Evolutionary conservation across 2,888 invertebrate genomes (phyloP), one percentile per base, ranked within the genome.

Genomic region (Heliconius ismenius): DNA sequence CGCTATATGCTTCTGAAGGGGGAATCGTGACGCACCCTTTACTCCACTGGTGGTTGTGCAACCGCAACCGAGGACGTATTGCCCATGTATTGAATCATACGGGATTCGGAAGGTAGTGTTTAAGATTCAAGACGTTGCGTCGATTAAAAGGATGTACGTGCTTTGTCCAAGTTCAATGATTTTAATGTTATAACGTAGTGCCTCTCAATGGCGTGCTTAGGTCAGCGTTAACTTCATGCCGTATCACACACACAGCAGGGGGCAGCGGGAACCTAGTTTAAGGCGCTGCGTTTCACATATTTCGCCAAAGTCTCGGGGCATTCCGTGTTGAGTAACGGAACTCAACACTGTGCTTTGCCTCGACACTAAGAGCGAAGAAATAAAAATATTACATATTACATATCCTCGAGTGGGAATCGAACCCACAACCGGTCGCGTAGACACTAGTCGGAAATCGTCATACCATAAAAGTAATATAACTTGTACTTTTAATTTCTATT

Each of bases 11-110:
- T 83, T 82, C 83, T 84, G 86, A 86, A 85, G 83, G 60, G 68
- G 72, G 49, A 64, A 83, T 85, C 83, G 86, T 90, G 90, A 90
- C 90, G 87, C 87, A 86, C 88, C 87, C 86, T 86, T 82, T 82
- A 81, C 83, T 80, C 76, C 83, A 83, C 82, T 83, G 77, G 76
- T 75, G 78, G 83, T 89, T 89, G 88, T 87, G 88, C 87, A 88
- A 88, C 81, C 75, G 75, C 77, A 69, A 69, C 84, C 91, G 87
- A 91, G 92, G 91, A 89, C 91, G 84, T 75, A 81, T 79, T 83
- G 79, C 76, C 79, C 73, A 28, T 28, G 75, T 74, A 83, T 83
- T 83, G 81, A 81, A 78, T 82, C 82, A 81, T 80, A 69, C 79
- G 81, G 82, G 82, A 81, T 81, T 84, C 82, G 79, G 80, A 81